Evolutionary conservation across 2,888 invertebrate genomes (phyloP), one percentile per base, ranked within the genome.

Genomic region (Gymnosoma rotundatum): DNA sequence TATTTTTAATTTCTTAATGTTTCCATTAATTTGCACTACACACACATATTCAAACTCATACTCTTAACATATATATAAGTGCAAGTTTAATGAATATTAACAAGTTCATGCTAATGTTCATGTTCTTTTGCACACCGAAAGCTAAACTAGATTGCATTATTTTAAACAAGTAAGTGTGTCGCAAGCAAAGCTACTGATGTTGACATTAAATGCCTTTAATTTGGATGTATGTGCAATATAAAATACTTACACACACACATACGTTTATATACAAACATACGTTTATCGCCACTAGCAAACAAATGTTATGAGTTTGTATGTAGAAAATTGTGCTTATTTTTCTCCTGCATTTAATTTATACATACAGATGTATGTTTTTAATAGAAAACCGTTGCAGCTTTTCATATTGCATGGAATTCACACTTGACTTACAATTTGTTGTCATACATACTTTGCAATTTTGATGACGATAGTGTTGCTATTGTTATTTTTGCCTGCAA

Each of bases 361-460:
- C 38, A 10, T 38, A n/a, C n/a, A 18, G 48, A 7, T 64, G 56
- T 66, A 16, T 67, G 38, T 56, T 42, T 20, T 32, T 52, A 60
- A 52, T 25, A 38, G 52, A n/a, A 50, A 50, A 50, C 50, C 50
- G n/a, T 50, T 50, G 25, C 56, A 79, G 70, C 75, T 52, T 72
- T 66, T 67, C 79, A 76, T 83, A 83, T 73, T 78, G 73, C 61
- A 80, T 69, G 38, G 73, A 83, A 80, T 83, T 83, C 80, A 80
- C 80, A 80, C 83, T 80, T 83, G 80, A 83, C 76, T 83, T 80
- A 83, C 76, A 80, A 80, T 80, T 80, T 83, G 76, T 69, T 83
- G 80, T 76, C 80, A 73, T 78, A 73, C 78, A 61, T 78, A 63
- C 63, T 81, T 75, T 81, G 74, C 52, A 9, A 50, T 70, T 72